Conservation (phyloP, 2,888 invertebrate species). For the Aleiodes leptofemur region DNA sequence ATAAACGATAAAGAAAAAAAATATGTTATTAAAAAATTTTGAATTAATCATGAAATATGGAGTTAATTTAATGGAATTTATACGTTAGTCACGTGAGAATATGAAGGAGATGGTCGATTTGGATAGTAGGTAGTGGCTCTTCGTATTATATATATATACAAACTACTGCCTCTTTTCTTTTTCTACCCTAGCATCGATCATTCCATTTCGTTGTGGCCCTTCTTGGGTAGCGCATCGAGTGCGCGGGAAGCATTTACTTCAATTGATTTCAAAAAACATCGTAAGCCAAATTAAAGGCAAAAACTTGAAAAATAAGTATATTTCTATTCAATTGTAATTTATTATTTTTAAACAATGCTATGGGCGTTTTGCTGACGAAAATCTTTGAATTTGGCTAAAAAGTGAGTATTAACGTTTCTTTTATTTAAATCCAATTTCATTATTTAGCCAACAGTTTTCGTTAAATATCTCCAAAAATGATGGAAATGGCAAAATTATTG, state of each 20-base stretch:
- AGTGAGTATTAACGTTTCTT: neutral
- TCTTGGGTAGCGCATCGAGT: constrained; percentile 47
- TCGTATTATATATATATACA: neutral
- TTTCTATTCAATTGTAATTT: neutral
- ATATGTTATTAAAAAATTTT: constrained; percentile 10
- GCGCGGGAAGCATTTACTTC: neutral
- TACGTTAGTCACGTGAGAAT: constrained; percentile 44
- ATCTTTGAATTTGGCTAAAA: constrained; percentile 58
- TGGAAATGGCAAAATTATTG: too few relatives aligned
- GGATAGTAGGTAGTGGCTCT: constrained; percentile 25
- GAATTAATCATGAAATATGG: constrained; percentile 9
- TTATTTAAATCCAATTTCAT: too few relatives aligned
- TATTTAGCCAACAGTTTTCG: too few relatives aligned
- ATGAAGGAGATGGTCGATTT: constrained; percentile 44
- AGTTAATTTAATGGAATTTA: neutral
- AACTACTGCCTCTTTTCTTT: constrained; percentile 27
- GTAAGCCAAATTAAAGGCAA: neutral
- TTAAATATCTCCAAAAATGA: neutral
- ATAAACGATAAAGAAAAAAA: neutral
- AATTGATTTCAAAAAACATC: neutral
- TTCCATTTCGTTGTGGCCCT: constrained; percentile 50
- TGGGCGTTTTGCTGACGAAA: constrained; percentile 59
- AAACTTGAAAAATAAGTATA: neutral
- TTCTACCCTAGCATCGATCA: constrained; percentile 53
- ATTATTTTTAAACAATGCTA: constrained; percentile 59